A percentile compares a stretch with the other conserved stretches of the same genome.
Evolutionary conservation across 1,140 invertebrate species (phyloP).

Genomic region (Asobara japonica): DNA sequence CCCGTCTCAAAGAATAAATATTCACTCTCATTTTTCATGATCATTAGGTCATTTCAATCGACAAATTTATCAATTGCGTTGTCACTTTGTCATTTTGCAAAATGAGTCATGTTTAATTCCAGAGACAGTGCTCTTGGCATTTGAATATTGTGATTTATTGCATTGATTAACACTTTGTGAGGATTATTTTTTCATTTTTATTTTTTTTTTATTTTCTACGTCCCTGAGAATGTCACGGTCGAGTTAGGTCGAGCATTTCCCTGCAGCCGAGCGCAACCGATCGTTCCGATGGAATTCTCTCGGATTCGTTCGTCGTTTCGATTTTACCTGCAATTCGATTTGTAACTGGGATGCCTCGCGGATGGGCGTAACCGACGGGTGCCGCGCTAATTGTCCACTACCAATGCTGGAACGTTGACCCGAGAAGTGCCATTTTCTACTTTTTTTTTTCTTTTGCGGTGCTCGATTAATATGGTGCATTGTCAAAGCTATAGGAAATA

Average conservation of each 20-base stretch:
- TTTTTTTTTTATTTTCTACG: constrained; percentile 12
- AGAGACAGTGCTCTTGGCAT: neutral
- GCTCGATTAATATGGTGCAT: neutral
- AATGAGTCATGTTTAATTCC: neutral
- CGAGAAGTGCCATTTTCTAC: neutral
- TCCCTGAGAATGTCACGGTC: constrained; percentile 14
- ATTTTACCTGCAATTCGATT: constrained; percentile 15
- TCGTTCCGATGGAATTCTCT: constrained; percentile 8
- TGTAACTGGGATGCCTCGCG: constrained; percentile 6
- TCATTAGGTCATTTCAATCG: constrained; percentile 9
- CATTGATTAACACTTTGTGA: neutral
- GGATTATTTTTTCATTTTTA: neutral
- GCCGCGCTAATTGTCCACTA: constrained; percentile 10
- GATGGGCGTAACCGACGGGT: constrained; percentile 7
- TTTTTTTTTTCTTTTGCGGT: neutral
- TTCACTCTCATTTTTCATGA: constrained; percentile 12
- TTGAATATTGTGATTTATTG: constrained; percentile 1
- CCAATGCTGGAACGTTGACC: constrained; percentile 1
- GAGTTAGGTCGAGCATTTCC: constrained; percentile 4
- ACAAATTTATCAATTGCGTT: neutral
- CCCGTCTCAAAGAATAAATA: neutral
- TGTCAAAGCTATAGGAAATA: no score
- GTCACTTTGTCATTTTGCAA: neutral
- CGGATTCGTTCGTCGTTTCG: constrained; percentile 8
- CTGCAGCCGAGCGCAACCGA: constrained; percentile 13